Percentiles rank a stretch among this genome's conserved stretches.
These are phyloP conservation scores for Tridacna gigas DNA, from an alignment of 2,888 invertebrate genomes.

Conservation along the genomic window DNA sequence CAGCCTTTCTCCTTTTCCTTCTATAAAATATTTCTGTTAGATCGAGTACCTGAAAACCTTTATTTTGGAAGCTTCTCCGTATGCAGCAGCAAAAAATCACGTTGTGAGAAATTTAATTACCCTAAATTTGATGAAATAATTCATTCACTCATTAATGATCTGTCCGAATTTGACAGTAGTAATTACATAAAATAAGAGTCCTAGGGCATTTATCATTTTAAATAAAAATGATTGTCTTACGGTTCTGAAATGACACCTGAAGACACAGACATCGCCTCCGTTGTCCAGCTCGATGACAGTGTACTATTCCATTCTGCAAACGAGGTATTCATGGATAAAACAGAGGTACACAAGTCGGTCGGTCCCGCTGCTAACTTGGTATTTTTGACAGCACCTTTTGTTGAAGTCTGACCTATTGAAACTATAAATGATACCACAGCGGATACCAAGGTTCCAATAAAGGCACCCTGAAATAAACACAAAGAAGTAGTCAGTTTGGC, in stretches of 20 bases:
- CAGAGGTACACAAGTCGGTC: constrained; percentile 51
- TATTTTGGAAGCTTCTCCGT: neutral
- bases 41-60: neutral
- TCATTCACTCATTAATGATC: too few species aligned
- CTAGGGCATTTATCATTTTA: too few species aligned
- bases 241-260: constrained; percentile 32
- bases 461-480: constrained; percentile 53
- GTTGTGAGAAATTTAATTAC: too few species aligned
- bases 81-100: too few species aligned
- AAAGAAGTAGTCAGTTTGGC: constrained; percentile 36
- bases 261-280: neutral
- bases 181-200: too few species aligned
- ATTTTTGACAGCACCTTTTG: constrained; percentile 55
- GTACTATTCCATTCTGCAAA: neutral
- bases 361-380: constrained; percentile 61
- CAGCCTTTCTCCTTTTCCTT: neutral
- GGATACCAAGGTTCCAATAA: constrained; percentile 49
- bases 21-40: too few species aligned
- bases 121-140: too few species aligned
- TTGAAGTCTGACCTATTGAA: constrained; percentile 57
- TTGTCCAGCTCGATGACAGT: constrained; percentile 3
- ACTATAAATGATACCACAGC: constrained; percentile 47
- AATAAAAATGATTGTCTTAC: constrained; percentile 25
- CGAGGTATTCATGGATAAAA: constrained; percentile 7
- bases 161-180: too few species aligned